phyloP scores from a whole-genome alignment of 2,113 vertebrate species.

The Ondatra zibethicus region DNA sequence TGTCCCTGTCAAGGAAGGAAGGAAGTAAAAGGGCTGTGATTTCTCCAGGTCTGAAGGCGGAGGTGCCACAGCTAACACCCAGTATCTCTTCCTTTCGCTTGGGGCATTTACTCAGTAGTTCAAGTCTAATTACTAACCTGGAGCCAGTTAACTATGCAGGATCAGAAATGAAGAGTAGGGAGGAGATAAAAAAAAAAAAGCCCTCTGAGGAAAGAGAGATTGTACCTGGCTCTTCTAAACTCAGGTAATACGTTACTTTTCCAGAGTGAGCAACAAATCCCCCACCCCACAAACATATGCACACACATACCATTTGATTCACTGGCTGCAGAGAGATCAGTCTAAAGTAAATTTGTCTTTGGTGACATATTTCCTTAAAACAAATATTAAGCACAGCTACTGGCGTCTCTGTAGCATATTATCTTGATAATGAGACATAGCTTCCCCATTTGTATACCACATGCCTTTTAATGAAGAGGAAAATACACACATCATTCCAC shows the following conservation, averaged over 20 bases:
- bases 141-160: neutral
- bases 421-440: conserved; percentile 72
- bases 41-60: neutral
- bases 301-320: conserved; percentile 9
- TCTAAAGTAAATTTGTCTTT: conserved; percentile 67
- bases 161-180: neutral
- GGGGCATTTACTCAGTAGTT: neutral
- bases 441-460: conserved; percentile 52
- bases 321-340: conserved; percentile 38
- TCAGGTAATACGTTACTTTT: conserved; percentile 10
- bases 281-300: fast-evolving
- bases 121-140: neutral
- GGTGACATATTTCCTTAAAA: conserved; percentile 58
- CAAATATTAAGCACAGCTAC: conserved; percentile 67
- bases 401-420: conserved; percentile 44
- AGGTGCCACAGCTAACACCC: neutral
- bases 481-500: conserved; percentile 46
- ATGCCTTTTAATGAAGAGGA: conserved; percentile 57
- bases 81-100: neutral
- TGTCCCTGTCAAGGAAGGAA: neutral
- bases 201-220: neutral
- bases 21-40: neutral
- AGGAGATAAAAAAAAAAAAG: neutral
- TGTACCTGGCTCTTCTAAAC: neutral
- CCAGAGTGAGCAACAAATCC: neutral